These are phyloP conservation scores for Linurgus olivaceus DNA, from an alignment of 2,797 vertebrate species.

Conservation along the genomic window DNA sequence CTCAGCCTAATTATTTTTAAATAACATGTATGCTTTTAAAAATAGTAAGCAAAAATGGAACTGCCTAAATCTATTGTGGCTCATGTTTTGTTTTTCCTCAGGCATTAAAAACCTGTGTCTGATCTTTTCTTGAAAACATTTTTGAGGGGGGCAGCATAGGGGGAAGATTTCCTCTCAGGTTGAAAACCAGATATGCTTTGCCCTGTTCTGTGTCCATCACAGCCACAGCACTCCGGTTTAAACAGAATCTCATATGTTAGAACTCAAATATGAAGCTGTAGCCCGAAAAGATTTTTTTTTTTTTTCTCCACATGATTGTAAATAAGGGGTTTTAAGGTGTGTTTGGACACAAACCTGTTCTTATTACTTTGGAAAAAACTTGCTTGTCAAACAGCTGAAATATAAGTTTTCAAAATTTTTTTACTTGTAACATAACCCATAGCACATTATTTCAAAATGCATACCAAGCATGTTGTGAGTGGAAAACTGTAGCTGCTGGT, in stretches of 20 bases:
- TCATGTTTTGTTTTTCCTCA: slow-evolving; percentile 48
- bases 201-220: slow-evolving; percentile 47
- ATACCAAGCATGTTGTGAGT: not conserved
- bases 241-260: not conserved
- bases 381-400: not conserved
- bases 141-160: not conserved
- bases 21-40: slow-evolving; percentile 54
- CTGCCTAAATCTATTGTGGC: slow-evolving; percentile 28
- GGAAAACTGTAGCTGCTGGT: not conserved
- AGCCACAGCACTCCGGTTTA: not conserved
- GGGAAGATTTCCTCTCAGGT: slow-evolving; percentile 26
- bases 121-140: slow-evolving; percentile 49
- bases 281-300: not conserved
- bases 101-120: slow-evolving; percentile 33
- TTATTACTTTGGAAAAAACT: not conserved
- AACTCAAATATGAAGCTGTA: not conserved
- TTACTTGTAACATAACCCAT: not conserved
- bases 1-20: slow-evolving; percentile 60
- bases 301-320: not conserved
- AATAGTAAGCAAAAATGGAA: slow-evolving; percentile 53
- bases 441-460: not conserved
- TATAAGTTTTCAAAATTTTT: not conserved
- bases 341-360: not conserved
- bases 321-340: not conserved
- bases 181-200: slow-evolving; percentile 36